Evolutionary conservation across 2,113 vertebrate genomes (phyloP), one percentile per base, ranked within the genome.

Genomic region (Trachemys scripta): DNA sequence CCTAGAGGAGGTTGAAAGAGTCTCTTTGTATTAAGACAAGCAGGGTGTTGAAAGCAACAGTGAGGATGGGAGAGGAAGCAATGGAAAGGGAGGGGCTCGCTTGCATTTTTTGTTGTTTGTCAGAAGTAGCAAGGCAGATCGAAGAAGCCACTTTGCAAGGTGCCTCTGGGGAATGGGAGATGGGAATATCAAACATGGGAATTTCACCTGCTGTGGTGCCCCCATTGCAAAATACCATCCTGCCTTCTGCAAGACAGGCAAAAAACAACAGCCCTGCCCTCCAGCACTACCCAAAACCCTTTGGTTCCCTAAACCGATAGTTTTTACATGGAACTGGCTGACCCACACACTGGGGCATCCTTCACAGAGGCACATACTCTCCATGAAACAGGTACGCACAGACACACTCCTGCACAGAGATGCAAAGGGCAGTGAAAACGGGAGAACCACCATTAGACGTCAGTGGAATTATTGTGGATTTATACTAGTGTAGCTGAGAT

Each of bases 61-160:
- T 92, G 62, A 5, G 35, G 35, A 38, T 13, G 82, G 80, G 49
- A 85, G 45, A 95, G 35, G 27, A 72, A 25, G 56, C 25, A 82
- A 54, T 8, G 22, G 6, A 56, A 76, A 93, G 22, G 57, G 56
- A n/a, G 20, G 84, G 56, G 45, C 19, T 72, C 94, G 79, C 49
- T 84, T 93, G 81, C 82, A 93, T 49, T 91, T 96, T 89, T 56
- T 42, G 11, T 45, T 80, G 24, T 81, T 91, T 92, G 93, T 78
- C 93, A 89, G 53, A 87, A 87, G 56, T 85, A 76, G 80, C 79
- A 90, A 95, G 25, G 10, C 84, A 69, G 51, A 89, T 82, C 0
- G 1, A 88, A 80, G 59, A 38, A 7, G 1, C 17, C 0, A 7
- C 81, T 81, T 90, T 84, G 75, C 89, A 80, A 84, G 87, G 7